Conservation (phyloP, 2,888 invertebrate genomes). For the Gryllus longicercus region DNA sequence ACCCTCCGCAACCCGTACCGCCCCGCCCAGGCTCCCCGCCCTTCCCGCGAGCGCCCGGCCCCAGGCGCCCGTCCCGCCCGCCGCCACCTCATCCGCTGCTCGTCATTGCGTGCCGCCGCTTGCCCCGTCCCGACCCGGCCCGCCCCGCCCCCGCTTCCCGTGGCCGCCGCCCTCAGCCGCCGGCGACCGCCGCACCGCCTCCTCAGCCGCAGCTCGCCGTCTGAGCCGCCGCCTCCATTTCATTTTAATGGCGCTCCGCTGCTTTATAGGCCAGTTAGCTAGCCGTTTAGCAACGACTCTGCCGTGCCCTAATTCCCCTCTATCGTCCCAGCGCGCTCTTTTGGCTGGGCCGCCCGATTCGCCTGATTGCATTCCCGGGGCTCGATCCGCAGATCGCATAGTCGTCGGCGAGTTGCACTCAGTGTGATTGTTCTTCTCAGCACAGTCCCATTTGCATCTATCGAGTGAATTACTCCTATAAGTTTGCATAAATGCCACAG, state of each 20-base stretch:
- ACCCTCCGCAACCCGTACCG: background rate
- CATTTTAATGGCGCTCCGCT: background rate
- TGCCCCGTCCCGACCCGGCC: background rate
- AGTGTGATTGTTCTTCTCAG: no score
- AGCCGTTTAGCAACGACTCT: background rate
- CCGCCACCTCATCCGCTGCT: background rate
- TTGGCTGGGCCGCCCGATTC: no score
- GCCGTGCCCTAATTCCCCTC: background rate
- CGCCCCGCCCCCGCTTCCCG: background rate
- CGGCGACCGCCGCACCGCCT: background rate
- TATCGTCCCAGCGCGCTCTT: background rate
- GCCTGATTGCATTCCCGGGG: no score
- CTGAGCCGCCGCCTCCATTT: background rate
- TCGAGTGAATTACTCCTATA: no score
- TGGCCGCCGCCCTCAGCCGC: background rate
- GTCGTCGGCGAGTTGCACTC: no score
- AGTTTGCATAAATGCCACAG: no score
- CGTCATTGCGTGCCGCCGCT: background rate
- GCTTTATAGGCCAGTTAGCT: background rate
- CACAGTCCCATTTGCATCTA: no score
- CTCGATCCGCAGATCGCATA: no score
- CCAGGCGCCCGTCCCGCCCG: background rate
- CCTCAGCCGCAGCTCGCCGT: background rate
- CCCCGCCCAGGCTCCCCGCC: background rate
- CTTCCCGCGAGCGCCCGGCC: background rate